Evolutionary conservation across 2,113 vertebrate genomes (phyloP).

Genomic region (Limanda limanda): DNA sequence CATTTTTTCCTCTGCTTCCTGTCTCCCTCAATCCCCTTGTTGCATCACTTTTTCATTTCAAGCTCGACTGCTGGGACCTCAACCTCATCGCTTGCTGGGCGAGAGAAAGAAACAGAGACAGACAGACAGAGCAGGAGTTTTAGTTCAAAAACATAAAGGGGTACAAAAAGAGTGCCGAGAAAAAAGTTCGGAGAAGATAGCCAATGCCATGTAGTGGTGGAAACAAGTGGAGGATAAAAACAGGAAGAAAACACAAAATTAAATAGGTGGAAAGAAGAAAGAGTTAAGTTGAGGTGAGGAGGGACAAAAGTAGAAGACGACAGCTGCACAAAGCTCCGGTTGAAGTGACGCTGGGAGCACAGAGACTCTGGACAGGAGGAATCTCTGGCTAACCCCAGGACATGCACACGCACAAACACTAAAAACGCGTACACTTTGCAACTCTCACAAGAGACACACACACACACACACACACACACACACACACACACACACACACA

Average conservation of each 20-base stretch:
- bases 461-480: constrained; percentile 23
- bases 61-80: constrained; percentile 62
- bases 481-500: constrained; percentile 16
- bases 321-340: constrained; percentile 28
- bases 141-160: background rate
- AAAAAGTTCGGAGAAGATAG: constrained; percentile 11
- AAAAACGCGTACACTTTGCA: no score
- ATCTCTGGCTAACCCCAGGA: constrained; percentile 36
- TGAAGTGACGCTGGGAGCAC: constrained; percentile 25
- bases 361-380: constrained; percentile 28
- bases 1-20: constrained; percentile 31
- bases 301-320: constrained; percentile 9
- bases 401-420: background rate
- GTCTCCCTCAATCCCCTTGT: constrained; percentile 39
- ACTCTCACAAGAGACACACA: background rate
- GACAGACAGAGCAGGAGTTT: constrained; percentile 13
- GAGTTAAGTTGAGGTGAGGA: background rate
- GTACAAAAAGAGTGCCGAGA: background rate
- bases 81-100: constrained; percentile 44
- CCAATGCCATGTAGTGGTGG: background rate
- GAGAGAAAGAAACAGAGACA: constrained; percentile 26
- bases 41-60: constrained; percentile 75
- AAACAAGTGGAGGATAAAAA: constrained; percentile 16
- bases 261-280: background rate
- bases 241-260: background rate